Evolutionary conservation across 2,113 vertebrate genomes (phyloP), one percentile per base, ranked within the genome.

Genomic region (Nannospalax galili): DNA sequence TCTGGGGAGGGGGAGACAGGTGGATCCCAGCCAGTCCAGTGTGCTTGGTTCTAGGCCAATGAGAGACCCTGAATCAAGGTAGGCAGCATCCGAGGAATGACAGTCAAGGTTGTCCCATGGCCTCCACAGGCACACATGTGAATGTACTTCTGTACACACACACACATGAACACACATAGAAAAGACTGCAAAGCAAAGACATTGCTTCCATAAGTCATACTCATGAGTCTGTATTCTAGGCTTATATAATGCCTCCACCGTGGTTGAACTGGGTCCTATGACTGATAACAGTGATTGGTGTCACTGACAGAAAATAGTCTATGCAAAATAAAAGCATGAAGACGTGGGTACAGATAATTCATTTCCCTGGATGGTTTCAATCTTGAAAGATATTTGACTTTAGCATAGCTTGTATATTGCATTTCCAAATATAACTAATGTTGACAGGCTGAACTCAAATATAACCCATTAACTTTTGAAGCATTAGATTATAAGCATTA

Each of bases 341-440:
- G 78, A 16, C 35, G 69, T 7, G 37, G 11, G 26, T 69, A 48
- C 69, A 26, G 40, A 73, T 72, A 77, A 56, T 88, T 70, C 75
- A 87, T 64, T 78, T 91, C n/a, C 32, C 77, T 84, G 60, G 22
- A 69, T 89, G 77, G 16, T 86, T 65, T 90, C 75, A 82, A 62
- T 81, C 62, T 94, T 90, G 20, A 37, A 74, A 96, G 89, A 74
- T 17, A 88, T 5, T 69, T 91, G 42, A 80, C 16, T 52, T 91
- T 70, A 74, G 8, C 82, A 37, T 67, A 88, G 45, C 6, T 78
- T 58, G 48, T 62, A 12, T 22, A 77, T 95, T 62, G 16, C 19
- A 77, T 95, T 92, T 92, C 48, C 79, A 90, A 96, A 75, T 52
- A 60, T 69, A 96, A 79, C 90, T 88, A 80, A 32, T 65, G 17